Conservation (phyloP, 2,797 vertebrate genomes). For the Mormyrops attenuatus region DNA sequence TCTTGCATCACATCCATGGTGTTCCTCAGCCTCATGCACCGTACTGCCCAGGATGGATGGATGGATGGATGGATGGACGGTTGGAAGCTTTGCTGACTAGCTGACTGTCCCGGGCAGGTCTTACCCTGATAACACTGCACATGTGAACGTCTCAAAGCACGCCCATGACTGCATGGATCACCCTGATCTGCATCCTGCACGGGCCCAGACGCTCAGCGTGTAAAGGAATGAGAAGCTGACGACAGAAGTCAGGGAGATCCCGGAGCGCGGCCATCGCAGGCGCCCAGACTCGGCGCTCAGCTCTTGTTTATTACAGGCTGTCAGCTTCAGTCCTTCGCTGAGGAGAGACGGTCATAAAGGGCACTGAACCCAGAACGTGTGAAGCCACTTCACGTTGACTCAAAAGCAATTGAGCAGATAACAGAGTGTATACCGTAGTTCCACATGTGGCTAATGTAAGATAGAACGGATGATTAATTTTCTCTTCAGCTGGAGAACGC, state of each 20-base stretch:
- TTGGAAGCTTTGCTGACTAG: neutral
- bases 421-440: neutral
- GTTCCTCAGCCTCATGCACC: neutral
- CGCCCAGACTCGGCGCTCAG: neutral
- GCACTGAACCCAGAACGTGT: neutral
- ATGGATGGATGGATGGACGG: neutral
- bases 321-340: neutral
- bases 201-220: neutral
- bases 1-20: constrained; percentile 22
- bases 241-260: neutral
- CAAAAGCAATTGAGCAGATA: neutral
- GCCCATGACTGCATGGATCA: neutral
- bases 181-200: neutral
- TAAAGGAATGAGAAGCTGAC: neutral
- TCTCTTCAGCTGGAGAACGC: neutral
- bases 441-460: neutral
- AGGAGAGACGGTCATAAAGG: neutral
- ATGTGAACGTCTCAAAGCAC: constrained; percentile 25
- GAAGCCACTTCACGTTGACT: neutral
- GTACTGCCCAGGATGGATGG: neutral
- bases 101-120: constrained; percentile 7
- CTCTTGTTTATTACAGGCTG: neutral
- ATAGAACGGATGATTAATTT: constrained; percentile 1
- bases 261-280: neutral
- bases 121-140: constrained; percentile 20